phyloP scores from a whole-genome alignment of 1,140 invertebrate genomes.

The Drosophila ficusphila region DNA sequence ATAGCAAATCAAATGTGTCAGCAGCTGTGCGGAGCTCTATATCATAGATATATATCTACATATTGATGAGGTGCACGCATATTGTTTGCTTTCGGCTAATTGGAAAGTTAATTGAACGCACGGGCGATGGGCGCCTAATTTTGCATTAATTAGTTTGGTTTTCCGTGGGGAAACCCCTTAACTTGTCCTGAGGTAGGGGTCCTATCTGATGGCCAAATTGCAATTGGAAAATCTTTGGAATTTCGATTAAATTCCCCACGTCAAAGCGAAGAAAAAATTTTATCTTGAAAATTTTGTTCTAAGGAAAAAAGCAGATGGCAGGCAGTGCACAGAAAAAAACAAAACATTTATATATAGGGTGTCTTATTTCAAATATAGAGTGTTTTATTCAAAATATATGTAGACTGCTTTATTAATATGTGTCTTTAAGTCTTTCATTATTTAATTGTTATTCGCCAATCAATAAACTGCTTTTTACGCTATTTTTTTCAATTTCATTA shows the following conservation, averaged over 20 bases:
- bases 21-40: constrained; percentile 27
- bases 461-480: too few relatives aligned
- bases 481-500: too few relatives aligned
- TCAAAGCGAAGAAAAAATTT: constrained; percentile 22
- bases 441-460: too few relatives aligned
- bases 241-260: constrained; percentile 63
- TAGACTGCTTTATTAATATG: too few relatives aligned
- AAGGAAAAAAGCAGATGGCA: background rate
- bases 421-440: too few relatives aligned
- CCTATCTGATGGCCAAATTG: constrained; percentile 27
- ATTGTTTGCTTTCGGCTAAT: constrained; percentile 38
- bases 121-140: constrained; percentile 22
- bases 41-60: constrained; percentile 4
- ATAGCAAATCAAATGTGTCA: constrained; percentile 52
- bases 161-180: background rate
- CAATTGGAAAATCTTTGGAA: constrained; percentile 56
- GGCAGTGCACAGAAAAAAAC: constrained; percentile 7
- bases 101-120: constrained; percentile 39
- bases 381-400: background rate
- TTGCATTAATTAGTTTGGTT: constrained; percentile 26
- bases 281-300: constrained; percentile 23
- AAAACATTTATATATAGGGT: too few relatives aligned
- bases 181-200: background rate
- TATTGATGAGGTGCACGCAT: constrained; percentile 10
- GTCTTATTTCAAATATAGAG: too few relatives aligned